Percentiles rank a stretch among this genome's conserved stretches.
Conservation (phyloP, 2,113 vertebrate genomes). For the Oostethus manadensis region DNA sequence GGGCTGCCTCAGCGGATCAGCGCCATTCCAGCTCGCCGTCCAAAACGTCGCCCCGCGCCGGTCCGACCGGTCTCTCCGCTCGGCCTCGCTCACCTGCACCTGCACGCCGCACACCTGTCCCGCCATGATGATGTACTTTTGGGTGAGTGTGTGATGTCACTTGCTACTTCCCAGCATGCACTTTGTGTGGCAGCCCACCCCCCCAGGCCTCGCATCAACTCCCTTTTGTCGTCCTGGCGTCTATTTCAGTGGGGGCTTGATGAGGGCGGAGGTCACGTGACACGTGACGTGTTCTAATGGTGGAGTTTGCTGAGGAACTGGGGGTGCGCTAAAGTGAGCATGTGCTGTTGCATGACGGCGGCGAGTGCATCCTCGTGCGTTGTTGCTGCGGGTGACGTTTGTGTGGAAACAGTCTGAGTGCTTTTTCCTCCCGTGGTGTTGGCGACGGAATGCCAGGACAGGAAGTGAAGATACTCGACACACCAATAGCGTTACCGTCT, state of each 20-base stretch:
- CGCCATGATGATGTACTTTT: slow-evolving; percentile 79
- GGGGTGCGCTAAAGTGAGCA: too few relatives aligned
- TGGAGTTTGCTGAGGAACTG: too few relatives aligned
- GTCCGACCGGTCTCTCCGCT: slow-evolving; percentile 50
- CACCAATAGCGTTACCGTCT: too few relatives aligned
- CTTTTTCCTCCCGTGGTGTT: too few relatives aligned
- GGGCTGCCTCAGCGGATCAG: slow-evolving; percentile 52
- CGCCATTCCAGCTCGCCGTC: slow-evolving; percentile 45
- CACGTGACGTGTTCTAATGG: too few relatives aligned
- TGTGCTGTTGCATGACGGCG: too few relatives aligned
- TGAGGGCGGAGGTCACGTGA: too few relatives aligned
- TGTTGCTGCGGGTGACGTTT: too few relatives aligned
- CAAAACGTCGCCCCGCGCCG: slow-evolving; percentile 40
- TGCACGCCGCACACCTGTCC: slow-evolving; percentile 41
- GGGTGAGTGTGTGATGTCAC: slow-evolving; percentile 62
- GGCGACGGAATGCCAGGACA: too few relatives aligned
- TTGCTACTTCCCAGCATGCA: slow-evolving; percentile 36
- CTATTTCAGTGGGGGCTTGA: not conserved
- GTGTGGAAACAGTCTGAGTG: too few relatives aligned
- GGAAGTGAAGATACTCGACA: too few relatives aligned
- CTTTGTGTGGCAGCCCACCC: slow-evolving; percentile 18
- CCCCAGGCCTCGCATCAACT: not conserved
- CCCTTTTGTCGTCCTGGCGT: not conserved
- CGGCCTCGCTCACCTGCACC: slow-evolving; percentile 28
- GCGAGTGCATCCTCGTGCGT: too few relatives aligned